Evolutionary conservation across 1,140 invertebrate genomes (phyloP).

Genomic region (Drosophila mojavensis): DNA sequence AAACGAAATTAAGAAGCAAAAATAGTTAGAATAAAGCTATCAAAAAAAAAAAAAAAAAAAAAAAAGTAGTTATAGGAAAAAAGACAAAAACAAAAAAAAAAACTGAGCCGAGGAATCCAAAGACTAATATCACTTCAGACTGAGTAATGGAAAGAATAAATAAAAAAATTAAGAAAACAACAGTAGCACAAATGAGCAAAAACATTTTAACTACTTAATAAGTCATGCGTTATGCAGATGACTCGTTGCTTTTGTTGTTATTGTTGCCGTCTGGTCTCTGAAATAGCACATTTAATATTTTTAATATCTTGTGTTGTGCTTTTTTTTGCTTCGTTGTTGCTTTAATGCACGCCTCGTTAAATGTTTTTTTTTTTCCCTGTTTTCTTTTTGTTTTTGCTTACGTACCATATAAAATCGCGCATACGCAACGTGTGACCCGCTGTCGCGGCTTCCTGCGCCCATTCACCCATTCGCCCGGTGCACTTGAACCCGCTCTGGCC

Average conservation of each 20-base stretch:
- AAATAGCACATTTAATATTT: conserved; percentile 80
- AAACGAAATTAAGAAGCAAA: conserved; percentile 3
- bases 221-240: conserved; percentile 75
- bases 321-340: conserved; percentile 45
- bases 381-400: conserved; percentile 27
- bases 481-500: conserved; percentile 66
- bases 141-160: too few relatives aligned
- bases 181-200: conserved; percentile 18
- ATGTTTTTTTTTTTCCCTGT: conserved; percentile 57
- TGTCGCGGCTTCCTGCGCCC: conserved; percentile 29
- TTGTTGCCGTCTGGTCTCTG: conserved; percentile 41
- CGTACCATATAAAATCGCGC: conserved; percentile 65
- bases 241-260: conserved; percentile 53
- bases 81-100: neutral
- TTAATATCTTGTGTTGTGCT: conserved; percentile 53
- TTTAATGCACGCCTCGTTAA: conserved; percentile 80
- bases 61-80: too few relatives aligned
- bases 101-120: too few relatives aligned
- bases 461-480: conserved; percentile 20
- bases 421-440: conserved; percentile 73
- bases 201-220: conserved; percentile 52
- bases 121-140: too few relatives aligned
- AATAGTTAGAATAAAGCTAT: neutral
- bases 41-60: neutral
- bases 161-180: too few relatives aligned